phyloP scores from a whole-genome alignment of 1,140 invertebrate genomes.

The Aphidius ervi region DNA sequence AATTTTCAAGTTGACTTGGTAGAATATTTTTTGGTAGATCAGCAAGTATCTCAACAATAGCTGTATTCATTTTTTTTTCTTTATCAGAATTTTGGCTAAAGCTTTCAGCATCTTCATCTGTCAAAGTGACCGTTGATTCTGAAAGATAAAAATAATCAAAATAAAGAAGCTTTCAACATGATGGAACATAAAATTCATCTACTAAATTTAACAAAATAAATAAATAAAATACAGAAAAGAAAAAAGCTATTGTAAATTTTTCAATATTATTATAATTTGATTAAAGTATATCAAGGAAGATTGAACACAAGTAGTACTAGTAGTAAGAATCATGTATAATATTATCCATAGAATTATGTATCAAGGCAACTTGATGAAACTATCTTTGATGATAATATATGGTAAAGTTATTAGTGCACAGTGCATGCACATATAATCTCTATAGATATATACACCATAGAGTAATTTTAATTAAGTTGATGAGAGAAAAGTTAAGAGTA shows the following conservation, averaged over 20 bases:
- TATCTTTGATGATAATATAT: no score
- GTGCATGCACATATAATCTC: background rate
- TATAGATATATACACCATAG: background rate
- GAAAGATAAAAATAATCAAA: constrained; percentile 3
- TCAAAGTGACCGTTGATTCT: constrained; percentile 5
- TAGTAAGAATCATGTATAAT: no score
- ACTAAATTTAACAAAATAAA: background rate
- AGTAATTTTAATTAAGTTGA: background rate
- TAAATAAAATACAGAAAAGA: background rate
- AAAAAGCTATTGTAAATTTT: background rate
- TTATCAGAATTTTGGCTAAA: constrained; percentile 4
- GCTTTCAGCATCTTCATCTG: background rate
- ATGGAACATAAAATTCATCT: background rate
- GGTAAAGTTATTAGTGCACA: no score
- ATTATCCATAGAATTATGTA: no score
- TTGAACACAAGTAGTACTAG: no score
- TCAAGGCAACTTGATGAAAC: no score
- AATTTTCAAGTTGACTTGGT: constrained; percentile 19
- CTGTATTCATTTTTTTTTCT: constrained; percentile 14
- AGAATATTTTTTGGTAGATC: constrained; percentile 21
- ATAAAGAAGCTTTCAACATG: background rate
- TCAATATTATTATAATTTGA: no score
- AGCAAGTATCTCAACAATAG: constrained; percentile 22
- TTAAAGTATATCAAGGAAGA: no score
- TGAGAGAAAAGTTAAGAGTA: constrained; percentile 7